A percentile compares a stretch with the other conserved stretches of the same genome.
phyloP scores from a whole-genome alignment of 2,113 vertebrate species.

The Coptodon bakossiorum region DNA sequence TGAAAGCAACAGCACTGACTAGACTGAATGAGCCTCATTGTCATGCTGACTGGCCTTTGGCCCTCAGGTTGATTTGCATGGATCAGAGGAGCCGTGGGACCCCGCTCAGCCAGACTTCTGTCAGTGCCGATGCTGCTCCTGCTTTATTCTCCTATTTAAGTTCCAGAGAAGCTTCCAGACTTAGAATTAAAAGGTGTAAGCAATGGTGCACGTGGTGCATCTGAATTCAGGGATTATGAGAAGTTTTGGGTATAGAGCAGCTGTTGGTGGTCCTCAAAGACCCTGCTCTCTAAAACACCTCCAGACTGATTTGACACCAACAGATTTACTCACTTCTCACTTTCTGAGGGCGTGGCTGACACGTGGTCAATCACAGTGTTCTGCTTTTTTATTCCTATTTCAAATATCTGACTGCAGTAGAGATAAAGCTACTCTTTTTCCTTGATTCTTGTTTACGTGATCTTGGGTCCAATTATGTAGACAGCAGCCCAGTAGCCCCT shows the following conservation, averaged over 20 bases:
- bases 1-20: not conserved
- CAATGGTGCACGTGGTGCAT: not conserved
- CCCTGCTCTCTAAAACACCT: not conserved
- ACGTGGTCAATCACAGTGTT: not conserved
- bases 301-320: not conserved
- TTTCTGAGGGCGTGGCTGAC: not conserved
- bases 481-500: not conserved
- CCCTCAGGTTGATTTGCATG: constrained; percentile 38
- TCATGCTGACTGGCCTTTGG: constrained; percentile 38
- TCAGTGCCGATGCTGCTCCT: not conserved
- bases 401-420: not conserved
- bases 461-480: not conserved
- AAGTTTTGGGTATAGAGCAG: not conserved
- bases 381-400: fast-evolving
- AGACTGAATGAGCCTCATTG: constrained; percentile 41
- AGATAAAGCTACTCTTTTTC: not conserved
- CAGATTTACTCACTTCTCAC: not conserved
- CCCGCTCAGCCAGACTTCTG: constrained; percentile 17
- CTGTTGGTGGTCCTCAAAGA: not conserved
- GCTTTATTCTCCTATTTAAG: not conserved
- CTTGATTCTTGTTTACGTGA: not conserved
- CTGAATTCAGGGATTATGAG: not conserved
- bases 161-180: not conserved
- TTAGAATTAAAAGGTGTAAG: not conserved
- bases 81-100: constrained; percentile 27